phyloP scores from a whole-genome alignment of 2,113 vertebrate genomes.

The Stictonetta naevosa region DNA sequence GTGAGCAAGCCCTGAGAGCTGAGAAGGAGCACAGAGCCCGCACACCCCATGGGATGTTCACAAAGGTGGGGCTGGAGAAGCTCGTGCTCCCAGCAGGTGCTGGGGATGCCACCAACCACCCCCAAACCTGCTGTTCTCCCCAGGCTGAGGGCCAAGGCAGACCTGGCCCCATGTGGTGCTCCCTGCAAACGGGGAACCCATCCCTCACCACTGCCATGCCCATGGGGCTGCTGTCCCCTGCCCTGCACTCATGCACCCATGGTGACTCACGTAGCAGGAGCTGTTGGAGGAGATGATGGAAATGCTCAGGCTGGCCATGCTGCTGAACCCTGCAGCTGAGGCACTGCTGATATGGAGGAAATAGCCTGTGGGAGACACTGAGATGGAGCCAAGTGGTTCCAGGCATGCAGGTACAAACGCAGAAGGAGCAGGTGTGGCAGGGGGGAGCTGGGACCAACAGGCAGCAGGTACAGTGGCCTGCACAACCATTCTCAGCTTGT shows the following conservation, averaged over 20 bases:
- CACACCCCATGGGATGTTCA: not conserved
- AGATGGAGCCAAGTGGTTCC: not conserved
- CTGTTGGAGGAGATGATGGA: not conserved
- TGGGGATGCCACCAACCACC: not conserved
- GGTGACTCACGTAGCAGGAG: slow-evolving; percentile 59
- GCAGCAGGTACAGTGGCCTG: too few species aligned
- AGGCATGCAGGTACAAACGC: too few species aligned
- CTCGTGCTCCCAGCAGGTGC: not conserved
- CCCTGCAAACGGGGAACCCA: too few species aligned
- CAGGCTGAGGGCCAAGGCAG: not conserved
- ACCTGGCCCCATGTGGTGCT: not conserved
- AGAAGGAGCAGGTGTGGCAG: too few species aligned
- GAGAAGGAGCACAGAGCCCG: not conserved
- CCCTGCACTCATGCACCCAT: not conserved
- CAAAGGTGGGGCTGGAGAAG: not conserved
- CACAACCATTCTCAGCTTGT: too few species aligned
- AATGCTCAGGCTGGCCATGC: not conserved
- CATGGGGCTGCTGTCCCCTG: not conserved
- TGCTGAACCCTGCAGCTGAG: fast-evolving
- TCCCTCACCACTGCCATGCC: fast-evolving
- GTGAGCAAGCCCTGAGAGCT: not conserved
- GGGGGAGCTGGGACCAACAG: too few species aligned
- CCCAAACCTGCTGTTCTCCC: too few species aligned
- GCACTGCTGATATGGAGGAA: not conserved
- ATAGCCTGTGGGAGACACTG: not conserved